Base-by-base conservation (phyloP, 2,888 invertebrate genomes). In the Odontocolon sp. region DNA sequence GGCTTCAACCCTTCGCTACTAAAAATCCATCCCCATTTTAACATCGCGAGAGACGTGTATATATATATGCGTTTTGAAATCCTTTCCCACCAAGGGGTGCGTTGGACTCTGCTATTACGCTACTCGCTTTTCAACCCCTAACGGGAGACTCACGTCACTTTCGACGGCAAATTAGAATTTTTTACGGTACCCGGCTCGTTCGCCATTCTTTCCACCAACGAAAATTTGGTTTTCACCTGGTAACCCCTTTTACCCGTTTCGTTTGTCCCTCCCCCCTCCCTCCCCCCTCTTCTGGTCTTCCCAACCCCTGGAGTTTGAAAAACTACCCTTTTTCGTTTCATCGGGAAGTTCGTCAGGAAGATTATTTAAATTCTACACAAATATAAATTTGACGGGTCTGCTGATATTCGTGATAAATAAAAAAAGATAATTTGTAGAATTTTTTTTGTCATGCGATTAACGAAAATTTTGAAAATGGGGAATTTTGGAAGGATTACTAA, bases 141-240 rank as follows among this genome's bases (percentile, higher is more conserved):
- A n/a, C 33, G 9, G 54, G n/a, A n/a, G n/a, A n/a, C n/a, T n/a
- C 61, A 57, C 69, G 83, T 82, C 85, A 85, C 84, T 86, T 88
- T 86, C 81, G 84, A 84, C 86, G 83, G 83, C 86, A 85, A 88
- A 89, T 89, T 89, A 89, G 86, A 87, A 88, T 88, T 88, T 87
- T 78, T 85, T 87, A 83, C 87, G 83, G 82, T 83, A 81, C 86
- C 84, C 82, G 82, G 84, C 47, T 50, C 23, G 9, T 45, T 54
- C 42, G 45, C 70, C 40, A 23, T 59, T 61, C 67, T 77, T 72
- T 68, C 67, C 52, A 64, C 52, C 59, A 47, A 72, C 77, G 78
- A 84, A 87, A 87, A 83, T 86, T 86, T 83, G 78, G 82, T 86
- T 89, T 88, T 85, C 87, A 88, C 87, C 87, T 85, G 87, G 87